Evolutionary conservation across 2,888 invertebrate genomes (phyloP), one percentile per base, ranked within the genome.

Genomic region (Drosophila stalkeri): DNA sequence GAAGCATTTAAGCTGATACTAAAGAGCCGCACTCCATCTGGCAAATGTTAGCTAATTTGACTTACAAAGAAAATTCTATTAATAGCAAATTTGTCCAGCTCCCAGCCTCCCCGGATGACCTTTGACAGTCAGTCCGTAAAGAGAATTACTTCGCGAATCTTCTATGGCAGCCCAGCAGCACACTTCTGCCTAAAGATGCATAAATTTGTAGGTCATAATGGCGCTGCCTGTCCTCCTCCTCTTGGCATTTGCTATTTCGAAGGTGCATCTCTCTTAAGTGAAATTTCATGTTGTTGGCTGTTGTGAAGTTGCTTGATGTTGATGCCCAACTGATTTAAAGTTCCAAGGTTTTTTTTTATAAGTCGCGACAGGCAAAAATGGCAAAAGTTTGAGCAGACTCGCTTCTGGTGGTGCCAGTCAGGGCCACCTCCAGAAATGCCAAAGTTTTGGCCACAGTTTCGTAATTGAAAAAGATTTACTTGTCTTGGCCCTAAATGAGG

Each of bases 391-490:
- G 61, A 49, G 57, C n/a, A 4, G 51, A 33, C n/a, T 16, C n/a
- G n/a, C n/a, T 27, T 9, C 43, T 33, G 43, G 6, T 46, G 54
- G 41, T 54, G 63, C 27, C 43, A 44, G 44, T 57, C 60, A 59
- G 14, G 60, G 56, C 43, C 31, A 56, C 11, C 49, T 43, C 43
- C 31, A 39, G 43, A 27, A 27, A 35, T 65, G 44, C 2, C 47
- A 70, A 81, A 77, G 33, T 74, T 81, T 81, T 59, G 55, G 43
- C 68, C 69, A 54, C 64, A 69, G 65, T 46, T 64, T 71, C 39
- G 80, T 75, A 78, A 81, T 81, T 79, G 82, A 75, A 81, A 81
- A 66, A 64, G 72, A 67, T 72, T 75, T 69, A 73, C 74, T 73
- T 65, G 61, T 66, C 74, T 59, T 44, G 39, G 33, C 60, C 49